Conservation (phyloP, 2,888 invertebrate species). For the Aphidius colemani region DNA sequence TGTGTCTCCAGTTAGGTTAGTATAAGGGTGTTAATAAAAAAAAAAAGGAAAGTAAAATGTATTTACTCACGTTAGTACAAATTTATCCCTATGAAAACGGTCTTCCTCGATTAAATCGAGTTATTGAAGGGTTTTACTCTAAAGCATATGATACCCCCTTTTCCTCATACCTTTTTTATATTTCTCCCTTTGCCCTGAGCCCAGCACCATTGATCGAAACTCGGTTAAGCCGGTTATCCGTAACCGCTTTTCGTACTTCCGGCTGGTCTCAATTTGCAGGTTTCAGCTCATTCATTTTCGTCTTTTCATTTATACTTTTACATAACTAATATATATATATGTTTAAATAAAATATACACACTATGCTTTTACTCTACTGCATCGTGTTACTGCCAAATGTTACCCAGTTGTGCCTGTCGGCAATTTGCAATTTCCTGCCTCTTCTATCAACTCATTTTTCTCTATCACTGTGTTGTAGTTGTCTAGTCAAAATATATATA, state of each 20-base stretch:
- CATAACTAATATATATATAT: slow-evolving; percentile 19
- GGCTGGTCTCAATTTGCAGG: slow-evolving; percentile 51
- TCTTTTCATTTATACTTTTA: slow-evolving; percentile 20
- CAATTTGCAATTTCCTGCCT: slow-evolving; percentile 57
- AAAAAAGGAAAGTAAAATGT: no score
- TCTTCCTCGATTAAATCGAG: slow-evolving; percentile 33
- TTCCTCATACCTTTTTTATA: no score
- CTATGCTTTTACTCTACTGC: slow-evolving; percentile 18
- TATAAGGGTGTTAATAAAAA: no score
- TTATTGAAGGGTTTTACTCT: slow-evolving; percentile 30
- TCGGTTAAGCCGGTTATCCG: slow-evolving; percentile 29
- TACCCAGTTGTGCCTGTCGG: slow-evolving; percentile 41
- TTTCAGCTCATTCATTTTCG: slow-evolving; percentile 29
- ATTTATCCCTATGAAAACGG: slow-evolving; percentile 5
- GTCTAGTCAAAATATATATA: slow-evolving; percentile 5
- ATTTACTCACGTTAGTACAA: no score
- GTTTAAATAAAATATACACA: slow-evolving; percentile 26
- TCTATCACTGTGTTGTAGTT: slow-evolving; percentile 16
- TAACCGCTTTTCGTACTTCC: slow-evolving; percentile 35
- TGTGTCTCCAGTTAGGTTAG: no score
- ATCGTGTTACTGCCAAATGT: slow-evolving; percentile 17
- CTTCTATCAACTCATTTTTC: slow-evolving; percentile 33
- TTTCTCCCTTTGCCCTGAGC: no score
- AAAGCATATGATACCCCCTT: background rate
- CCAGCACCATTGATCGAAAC: slow-evolving; percentile 15